Evolutionary conservation across 2,888 invertebrate genomes (phyloP).

Genomic region (Drepana falcataria): DNA sequence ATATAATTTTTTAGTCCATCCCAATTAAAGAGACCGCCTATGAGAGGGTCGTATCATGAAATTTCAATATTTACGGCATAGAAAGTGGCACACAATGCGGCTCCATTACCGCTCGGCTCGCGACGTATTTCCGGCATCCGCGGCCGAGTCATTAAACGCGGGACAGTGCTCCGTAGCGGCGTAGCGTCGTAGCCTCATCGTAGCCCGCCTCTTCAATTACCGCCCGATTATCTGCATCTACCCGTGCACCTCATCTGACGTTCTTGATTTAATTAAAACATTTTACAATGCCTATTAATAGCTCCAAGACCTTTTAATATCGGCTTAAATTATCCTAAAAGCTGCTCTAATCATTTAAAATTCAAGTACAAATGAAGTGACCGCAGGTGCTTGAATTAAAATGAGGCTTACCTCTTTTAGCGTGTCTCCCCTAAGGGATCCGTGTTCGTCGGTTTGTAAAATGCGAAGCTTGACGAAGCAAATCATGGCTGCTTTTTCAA

Average conservation of each 20-base stretch:
- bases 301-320: neutral
- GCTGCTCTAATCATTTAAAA: neutral
- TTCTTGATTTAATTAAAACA: constrained; percentile 30
- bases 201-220: constrained; percentile 57
- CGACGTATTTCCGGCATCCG: constrained; percentile 75
- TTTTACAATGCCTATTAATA: constrained; percentile 5
- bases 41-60: constrained; percentile 57
- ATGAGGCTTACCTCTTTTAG: constrained; percentile 82
- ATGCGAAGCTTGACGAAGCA: constrained; percentile 93
- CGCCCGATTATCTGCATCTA: constrained; percentile 54
- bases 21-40: constrained; percentile 44
- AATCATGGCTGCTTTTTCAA: constrained; percentile 96
- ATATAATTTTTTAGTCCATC: constrained; percentile 1
- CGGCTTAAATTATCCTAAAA: neutral
- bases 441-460: constrained; percentile 91
- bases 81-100: constrained; percentile 72
- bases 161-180: constrained; percentile 22
- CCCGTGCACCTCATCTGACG: constrained; percentile 28
- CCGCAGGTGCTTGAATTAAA: neutral
- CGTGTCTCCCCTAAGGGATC: constrained; percentile 88
- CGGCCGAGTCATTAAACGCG: constrained; percentile 66
- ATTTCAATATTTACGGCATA: constrained; percentile 70
- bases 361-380: neutral
- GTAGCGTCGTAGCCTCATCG: constrained; percentile 22
- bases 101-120: constrained; percentile 65